Conservation (phyloP, 2,113 vertebrate genomes). For the Eonycteris spelaea region DNA sequence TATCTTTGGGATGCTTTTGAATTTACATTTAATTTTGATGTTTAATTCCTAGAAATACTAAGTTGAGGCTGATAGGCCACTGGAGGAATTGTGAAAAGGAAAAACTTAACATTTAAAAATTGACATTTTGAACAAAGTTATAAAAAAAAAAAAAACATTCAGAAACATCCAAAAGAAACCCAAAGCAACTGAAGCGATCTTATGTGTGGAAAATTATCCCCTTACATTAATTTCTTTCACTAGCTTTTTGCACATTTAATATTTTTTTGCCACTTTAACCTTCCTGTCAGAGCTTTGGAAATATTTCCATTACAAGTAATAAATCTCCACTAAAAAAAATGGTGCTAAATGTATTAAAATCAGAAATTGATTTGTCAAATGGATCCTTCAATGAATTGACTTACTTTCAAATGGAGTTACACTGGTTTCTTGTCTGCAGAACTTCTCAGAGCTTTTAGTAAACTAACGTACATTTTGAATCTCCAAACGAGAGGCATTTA, state of each 20-base stretch:
- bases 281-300: neutral
- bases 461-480: neutral
- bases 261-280: neutral
- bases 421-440: neutral
- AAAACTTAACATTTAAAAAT: neutral
- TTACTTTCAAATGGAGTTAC: neutral
- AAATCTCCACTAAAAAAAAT: neutral
- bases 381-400: neutral
- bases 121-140: constrained; percentile 4
- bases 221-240: neutral
- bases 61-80: neutral
- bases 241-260: neutral
- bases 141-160: neutral
- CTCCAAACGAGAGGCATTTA: neutral
- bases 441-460: neutral
- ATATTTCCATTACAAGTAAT: neutral
- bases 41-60: constrained; percentile 8
- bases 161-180: neutral
- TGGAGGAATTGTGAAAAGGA: neutral
- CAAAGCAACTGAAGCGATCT: neutral
- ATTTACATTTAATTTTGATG: constrained; percentile 39
- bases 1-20: neutral
- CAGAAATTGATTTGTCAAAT: neutral
- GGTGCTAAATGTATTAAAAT: neutral
- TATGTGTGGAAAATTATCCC: neutral